A percentile compares a stretch with the other conserved stretches of the same genome.
These are phyloP conservation scores for Geococcyx californianus DNA, from an alignment of 2,113 vertebrate genomes.

Conservation along the genomic window DNA sequence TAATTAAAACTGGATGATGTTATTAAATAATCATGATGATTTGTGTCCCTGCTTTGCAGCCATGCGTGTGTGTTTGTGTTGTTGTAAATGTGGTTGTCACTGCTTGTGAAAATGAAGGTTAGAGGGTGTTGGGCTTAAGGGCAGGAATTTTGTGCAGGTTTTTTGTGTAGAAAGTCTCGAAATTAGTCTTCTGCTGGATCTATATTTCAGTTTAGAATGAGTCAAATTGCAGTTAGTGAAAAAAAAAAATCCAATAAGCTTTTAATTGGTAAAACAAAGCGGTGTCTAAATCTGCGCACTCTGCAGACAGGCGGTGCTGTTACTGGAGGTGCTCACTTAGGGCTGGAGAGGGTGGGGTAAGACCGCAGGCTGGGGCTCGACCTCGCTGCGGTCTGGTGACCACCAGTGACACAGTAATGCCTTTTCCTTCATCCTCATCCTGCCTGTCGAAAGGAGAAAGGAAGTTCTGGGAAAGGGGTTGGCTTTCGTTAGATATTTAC, in stretches of 20 bases:
- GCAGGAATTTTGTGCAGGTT: neutral
- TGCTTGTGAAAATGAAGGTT: neutral
- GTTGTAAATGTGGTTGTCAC: neutral
- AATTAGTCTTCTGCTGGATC: neutral
- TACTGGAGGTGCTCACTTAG: neutral
- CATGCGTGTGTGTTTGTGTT: neutral
- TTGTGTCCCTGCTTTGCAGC: neutral
- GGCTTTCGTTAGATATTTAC: neutral
- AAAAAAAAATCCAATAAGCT: neutral
- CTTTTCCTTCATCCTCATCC: neutral
- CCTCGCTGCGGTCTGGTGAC: neutral
- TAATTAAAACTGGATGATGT: conserved; percentile 49
- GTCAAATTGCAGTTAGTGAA: neutral
- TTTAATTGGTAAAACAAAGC: neutral
- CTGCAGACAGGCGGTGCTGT: neutral
- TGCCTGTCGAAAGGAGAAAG: neutral
- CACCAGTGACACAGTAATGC: neutral
- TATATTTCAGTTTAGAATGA: neutral
- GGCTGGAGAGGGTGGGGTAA: neutral
- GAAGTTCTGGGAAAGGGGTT: neutral
- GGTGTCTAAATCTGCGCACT: neutral
- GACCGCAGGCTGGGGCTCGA: neutral
- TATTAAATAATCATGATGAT: conserved; percentile 29
- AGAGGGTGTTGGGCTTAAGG: neutral
- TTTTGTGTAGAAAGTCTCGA: neutral